phyloP scores from a whole-genome alignment of 2,888 invertebrate species.

The Drymonia ruficornis region DNA sequence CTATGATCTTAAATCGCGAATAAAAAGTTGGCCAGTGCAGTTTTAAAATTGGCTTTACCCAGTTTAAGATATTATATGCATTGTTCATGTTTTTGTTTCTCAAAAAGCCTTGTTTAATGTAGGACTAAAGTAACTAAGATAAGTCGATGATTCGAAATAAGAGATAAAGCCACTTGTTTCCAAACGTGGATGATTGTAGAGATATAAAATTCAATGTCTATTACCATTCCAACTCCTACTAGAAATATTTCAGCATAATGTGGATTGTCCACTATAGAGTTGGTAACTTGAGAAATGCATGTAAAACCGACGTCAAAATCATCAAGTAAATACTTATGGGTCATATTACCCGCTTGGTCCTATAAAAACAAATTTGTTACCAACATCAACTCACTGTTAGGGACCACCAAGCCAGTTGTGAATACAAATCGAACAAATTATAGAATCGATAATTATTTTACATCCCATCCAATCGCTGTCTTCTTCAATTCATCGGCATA shows the following conservation, averaged over 20 bases:
- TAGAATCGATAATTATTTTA: constrained; percentile 42
- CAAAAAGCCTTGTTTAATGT: no score
- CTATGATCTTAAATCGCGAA: constrained; percentile 52
- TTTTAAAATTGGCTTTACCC: constrained; percentile 11
- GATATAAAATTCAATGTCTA: no score
- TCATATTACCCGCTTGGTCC: neutral
- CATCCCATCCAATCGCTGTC: constrained; percentile 47
- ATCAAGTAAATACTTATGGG: neutral
- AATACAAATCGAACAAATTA: constrained; percentile 21
- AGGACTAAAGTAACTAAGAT: no score
- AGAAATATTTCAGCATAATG: no score
- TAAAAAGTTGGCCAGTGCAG: constrained; percentile 39
- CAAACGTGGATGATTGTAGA: no score
- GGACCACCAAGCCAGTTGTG: constrained; percentile 8
- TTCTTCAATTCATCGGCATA: constrained; percentile 58
- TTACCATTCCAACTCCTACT: no score
- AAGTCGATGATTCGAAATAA: no score
- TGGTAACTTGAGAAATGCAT: no score
- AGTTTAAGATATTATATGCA: neutral
- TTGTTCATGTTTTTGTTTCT: no score
- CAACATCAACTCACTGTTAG: constrained; percentile 9
- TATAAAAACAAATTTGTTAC: constrained; percentile 1
- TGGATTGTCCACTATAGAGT: no score
- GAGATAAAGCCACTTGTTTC: no score
- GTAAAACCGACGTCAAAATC: neutral